Percentiles rank a stretch among this genome's conserved stretches.
phyloP scores from a whole-genome alignment of 1,140 invertebrate species.

The Epicauta chinensis region DNA sequence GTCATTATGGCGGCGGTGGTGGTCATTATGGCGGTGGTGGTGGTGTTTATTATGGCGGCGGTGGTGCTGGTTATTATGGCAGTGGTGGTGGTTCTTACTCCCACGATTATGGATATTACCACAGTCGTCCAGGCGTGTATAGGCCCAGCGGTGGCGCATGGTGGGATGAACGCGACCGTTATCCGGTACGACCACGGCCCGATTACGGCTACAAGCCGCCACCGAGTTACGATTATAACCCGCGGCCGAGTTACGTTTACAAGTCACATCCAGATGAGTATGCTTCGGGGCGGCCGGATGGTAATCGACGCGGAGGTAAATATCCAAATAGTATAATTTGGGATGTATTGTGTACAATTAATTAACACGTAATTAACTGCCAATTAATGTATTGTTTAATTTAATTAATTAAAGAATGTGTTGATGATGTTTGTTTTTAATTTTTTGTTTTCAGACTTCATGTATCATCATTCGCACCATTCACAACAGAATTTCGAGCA shows the following conservation, averaged over 20 bases:
- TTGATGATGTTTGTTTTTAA: constrained; percentile 17
- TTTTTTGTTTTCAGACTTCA: constrained; percentile 30
- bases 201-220: constrained; percentile 9
- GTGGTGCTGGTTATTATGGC: constrained; percentile 2
- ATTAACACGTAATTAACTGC: constrained; percentile 13
- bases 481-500: constrained; percentile 22
- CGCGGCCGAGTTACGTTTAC: no score
- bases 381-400: constrained; percentile 1
- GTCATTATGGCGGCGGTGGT: not conserved
- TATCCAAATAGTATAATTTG: constrained; percentile 28
- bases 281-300: not conserved
- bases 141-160: not conserved
- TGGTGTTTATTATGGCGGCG: constrained; percentile 2
- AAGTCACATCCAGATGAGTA: constrained; percentile 8
- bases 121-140: not conserved
- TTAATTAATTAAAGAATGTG: constrained; percentile 3
- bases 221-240: not conserved
- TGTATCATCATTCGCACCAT: constrained; percentile 30
- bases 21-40: constrained; percentile 10
- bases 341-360: constrained; percentile 26
- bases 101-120: not conserved
- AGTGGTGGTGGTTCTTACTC: not conserved
- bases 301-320: constrained; percentile 34
- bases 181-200: constrained; percentile 14
- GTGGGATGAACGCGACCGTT: constrained; percentile 14